phyloP scores from a whole-genome alignment of 53 echinoderm and acorn worm species.

The Henricia sp. region DNA sequence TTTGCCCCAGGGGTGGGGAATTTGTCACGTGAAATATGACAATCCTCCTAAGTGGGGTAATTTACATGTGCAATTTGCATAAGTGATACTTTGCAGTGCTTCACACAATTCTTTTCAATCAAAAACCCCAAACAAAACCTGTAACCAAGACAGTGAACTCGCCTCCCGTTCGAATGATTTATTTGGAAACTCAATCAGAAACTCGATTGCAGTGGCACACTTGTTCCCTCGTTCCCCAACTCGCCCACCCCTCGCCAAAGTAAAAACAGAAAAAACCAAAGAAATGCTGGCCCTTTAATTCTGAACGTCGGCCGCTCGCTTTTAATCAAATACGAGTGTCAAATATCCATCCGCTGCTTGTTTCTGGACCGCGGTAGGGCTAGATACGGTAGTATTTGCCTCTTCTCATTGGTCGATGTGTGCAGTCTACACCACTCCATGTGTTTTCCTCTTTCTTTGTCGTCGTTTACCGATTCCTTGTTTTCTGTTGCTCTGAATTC shows the following conservation, averaged over 20 bases:
- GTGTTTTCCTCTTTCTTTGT: background rate
- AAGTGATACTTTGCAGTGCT: too few relatives aligned
- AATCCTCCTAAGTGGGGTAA: too few relatives aligned
- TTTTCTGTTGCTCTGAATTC: background rate
- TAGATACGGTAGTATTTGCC: conserved; percentile 21
- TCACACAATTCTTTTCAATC: too few relatives aligned
- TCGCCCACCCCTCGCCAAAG: too few relatives aligned
- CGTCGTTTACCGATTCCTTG: background rate
- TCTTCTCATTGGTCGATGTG: background rate
- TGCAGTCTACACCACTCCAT: background rate
- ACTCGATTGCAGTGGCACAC: too few relatives aligned
- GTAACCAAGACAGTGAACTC: background rate
- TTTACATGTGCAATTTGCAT: too few relatives aligned
- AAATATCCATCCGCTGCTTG: conserved; percentile 46
- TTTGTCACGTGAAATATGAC: too few relatives aligned
- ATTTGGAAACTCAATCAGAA: background rate
- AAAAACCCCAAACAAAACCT: background rate
- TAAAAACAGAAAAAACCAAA: background rate
- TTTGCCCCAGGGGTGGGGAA: too few relatives aligned
- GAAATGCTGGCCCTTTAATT: background rate
- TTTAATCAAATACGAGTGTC: conserved; percentile 54
- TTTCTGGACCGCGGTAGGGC: conserved; percentile 25
- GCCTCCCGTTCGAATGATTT: background rate
- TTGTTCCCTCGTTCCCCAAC: too few relatives aligned
- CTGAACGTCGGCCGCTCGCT: background rate